Evolutionary conservation across 2,797 vertebrate species (phyloP).

Genomic region (Varecia variegata): DNA sequence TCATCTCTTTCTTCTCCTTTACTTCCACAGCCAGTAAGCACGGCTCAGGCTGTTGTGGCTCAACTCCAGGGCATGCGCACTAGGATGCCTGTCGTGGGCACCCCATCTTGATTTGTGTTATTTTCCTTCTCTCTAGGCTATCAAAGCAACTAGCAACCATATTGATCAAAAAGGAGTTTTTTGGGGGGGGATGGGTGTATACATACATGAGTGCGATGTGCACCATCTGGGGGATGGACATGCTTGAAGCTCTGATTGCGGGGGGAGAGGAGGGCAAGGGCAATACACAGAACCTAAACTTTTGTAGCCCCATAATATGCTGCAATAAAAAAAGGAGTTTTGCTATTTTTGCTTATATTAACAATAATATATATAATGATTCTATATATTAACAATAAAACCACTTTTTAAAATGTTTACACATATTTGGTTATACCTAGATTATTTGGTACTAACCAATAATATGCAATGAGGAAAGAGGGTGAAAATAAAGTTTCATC

Average conservation of each 20-base stretch:
- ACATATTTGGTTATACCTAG: not conserved
- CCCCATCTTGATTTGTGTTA: not conserved
- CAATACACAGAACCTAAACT: too few relatives aligned
- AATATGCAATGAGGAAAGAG: not conserved
- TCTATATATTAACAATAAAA: not conserved
- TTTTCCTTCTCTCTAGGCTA: not conserved
- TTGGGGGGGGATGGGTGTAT: too few relatives aligned
- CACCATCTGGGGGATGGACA: too few relatives aligned
- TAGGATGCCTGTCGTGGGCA: too few relatives aligned
- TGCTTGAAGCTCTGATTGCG: too few relatives aligned
- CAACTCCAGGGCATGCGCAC: not conserved
- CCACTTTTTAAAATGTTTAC: not conserved
- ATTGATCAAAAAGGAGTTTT: not conserved
- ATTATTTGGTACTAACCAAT: not conserved
- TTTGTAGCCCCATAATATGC: too few relatives aligned
- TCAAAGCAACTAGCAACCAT: not conserved
- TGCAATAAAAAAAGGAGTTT: not conserved
- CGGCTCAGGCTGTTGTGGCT: not conserved
- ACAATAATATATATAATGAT: too few relatives aligned
- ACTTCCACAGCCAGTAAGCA: fast-evolving
- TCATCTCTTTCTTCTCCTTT: not conserved
- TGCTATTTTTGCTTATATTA: not conserved
- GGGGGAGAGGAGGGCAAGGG: too few relatives aligned
- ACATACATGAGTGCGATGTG: too few relatives aligned
- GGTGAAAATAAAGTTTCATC: not conserved